Evolutionary conservation across 2,113 vertebrate species (phyloP).

Genomic region (Harpagus bidentatus): DNA sequence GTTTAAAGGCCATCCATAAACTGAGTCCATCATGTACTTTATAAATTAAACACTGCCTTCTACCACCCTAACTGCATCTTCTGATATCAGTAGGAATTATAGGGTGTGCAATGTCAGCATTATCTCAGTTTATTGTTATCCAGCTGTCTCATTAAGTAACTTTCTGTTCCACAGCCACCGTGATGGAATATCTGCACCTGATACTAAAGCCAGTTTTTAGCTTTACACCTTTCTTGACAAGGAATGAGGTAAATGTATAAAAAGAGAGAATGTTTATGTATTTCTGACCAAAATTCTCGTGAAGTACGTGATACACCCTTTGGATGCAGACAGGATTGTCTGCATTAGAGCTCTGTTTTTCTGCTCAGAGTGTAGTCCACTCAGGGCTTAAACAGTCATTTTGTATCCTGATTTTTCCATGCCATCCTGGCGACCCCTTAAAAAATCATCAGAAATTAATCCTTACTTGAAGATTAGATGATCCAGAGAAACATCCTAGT

Average conservation of each 20-base stretch:
- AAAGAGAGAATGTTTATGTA: neutral
- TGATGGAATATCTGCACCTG: conserved; percentile 85
- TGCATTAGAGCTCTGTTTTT: neutral
- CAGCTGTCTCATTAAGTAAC: neutral
- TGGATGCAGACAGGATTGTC: neutral
- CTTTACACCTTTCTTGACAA: conserved; percentile 85
- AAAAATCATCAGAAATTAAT: neutral
- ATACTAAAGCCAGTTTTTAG: conserved; percentile 80
- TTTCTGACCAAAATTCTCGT: neutral
- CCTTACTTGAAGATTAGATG: neutral
- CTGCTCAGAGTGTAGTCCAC: neutral
- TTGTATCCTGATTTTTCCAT: neutral
- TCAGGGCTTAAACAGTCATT: neutral
- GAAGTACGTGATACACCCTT: fast-evolving
- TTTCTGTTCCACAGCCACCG: conserved; percentile 71
- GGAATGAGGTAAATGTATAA: conserved; percentile 82
- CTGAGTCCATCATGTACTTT: neutral
- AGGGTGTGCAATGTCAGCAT: neutral
- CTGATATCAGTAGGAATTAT: neutral
- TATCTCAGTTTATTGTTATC: neutral
- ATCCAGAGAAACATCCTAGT: neutral
- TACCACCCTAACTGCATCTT: neutral
- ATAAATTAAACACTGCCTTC: neutral
- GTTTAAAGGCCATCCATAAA: neutral
- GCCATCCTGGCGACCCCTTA: neutral